A percentile compares a stretch with the other conserved stretches of the same genome.
Conservation (phyloP, 2,888 invertebrate genomes). For the Pachydiplax longipennis region DNA sequence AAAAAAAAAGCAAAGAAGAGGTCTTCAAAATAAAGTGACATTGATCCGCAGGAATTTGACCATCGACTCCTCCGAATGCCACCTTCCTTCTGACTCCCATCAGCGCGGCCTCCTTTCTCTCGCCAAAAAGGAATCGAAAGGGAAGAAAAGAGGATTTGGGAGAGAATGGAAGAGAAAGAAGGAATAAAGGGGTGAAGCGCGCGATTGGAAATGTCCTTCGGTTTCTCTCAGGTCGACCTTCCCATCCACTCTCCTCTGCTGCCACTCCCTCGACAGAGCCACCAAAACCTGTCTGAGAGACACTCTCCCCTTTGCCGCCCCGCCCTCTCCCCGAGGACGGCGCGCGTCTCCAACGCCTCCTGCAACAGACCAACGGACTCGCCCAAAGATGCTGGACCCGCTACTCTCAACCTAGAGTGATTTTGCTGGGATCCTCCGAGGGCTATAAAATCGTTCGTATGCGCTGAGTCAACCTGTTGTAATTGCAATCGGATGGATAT, state of each 20-base stretch:
- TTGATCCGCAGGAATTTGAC: not conserved
- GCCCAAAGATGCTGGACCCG: not conserved
- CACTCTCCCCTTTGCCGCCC: not conserved
- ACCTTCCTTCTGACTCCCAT: not conserved
- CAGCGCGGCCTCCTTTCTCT: not conserved
- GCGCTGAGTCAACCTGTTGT: not conserved
- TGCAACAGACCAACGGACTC: not conserved
- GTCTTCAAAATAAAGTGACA: not conserved
- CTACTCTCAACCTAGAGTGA: not conserved
- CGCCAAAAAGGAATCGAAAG: not conserved
- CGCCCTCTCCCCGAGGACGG: not conserved
- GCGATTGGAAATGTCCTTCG: slow-evolving; percentile 39
- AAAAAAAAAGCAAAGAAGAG: not conserved
- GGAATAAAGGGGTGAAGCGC: slow-evolving; percentile 12
- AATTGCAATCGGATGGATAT: too few species aligned
- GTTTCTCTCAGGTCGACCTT: slow-evolving; percentile 24
- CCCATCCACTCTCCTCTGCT: not conserved
- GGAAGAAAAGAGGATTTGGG: not conserved
- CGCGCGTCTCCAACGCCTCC: not conserved
- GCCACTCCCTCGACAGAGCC: slow-evolving; percentile 11
- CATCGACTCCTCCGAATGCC: not conserved
- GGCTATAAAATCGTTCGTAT: not conserved
- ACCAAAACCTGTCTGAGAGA: slow-evolving; percentile 43
- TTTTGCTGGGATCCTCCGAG: not conserved
- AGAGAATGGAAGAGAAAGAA: slow-evolving; percentile 11